Base-by-base conservation (phyloP, 2,113 vertebrate species). In the Clarias macrocephalus region DNA sequence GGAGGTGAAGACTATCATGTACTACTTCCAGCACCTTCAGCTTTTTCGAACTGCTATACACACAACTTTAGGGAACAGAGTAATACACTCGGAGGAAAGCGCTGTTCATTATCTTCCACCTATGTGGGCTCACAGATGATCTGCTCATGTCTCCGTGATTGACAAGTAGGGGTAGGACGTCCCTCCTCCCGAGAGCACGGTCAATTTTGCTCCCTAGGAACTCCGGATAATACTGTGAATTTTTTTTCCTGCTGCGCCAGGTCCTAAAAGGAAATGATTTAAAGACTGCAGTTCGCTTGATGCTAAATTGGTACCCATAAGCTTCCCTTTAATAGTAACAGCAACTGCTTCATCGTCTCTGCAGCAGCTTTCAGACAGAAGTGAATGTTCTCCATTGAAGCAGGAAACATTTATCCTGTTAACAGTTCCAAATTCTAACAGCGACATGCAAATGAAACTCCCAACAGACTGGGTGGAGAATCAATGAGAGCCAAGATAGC, bases 391-490 rank as follows among this genome's bases (percentile, higher is more conserved):
- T n/a, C n/a, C 33, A 18, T 37, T 19, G 19, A 57, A 79, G 56
- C 77, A 81, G 28, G 52, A 70, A 84, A 25, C n/a, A 65, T 56
- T 73, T 28, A 52, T 70, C 12, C 52, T 30, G 33, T 72, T 33
- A 57, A 33, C 48, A 16, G 21, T 42, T 65, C 59, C 25, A 52
- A 23, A 37, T 33, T 30, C 19, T 16, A 56, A 28, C 83, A 88
- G 76, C 28, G 33, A 62, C n/a, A 84, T 23, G 60, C 37, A 21
- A 76, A 76, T 19, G n/a, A n/a, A 85, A 52, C 37, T 79, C 83
- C 83, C 48, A n/a, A 54, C 37, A 70, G 75, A 63, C 70, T 68
- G 83, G 77, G 86, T 72, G 79, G 86, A 62, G 84, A 62, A 73
- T 8, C 37, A 59, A 57, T n/a, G 56, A 76, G 28, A 83, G 75